Percentiles rank a stretch among this genome's conserved stretches.
phyloP scores from a whole-genome alignment of 2,113 vertebrate species.

The Panurus biarmicus region DNA sequence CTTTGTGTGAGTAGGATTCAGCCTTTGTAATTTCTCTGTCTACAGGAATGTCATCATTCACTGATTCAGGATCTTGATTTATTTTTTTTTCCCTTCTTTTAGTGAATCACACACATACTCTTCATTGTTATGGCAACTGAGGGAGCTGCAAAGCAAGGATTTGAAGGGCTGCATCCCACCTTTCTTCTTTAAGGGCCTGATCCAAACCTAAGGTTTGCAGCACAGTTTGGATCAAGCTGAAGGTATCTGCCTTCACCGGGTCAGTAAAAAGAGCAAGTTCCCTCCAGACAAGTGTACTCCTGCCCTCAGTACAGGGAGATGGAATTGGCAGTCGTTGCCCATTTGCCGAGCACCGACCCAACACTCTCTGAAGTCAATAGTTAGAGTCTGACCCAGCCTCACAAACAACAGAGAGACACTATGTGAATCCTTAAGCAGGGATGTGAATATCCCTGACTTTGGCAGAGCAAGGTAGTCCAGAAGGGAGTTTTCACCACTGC shows the following conservation, averaged over 20 bases:
- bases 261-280: neutral
- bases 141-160: conserved; percentile 30
- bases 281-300: neutral
- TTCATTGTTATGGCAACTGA: conserved; percentile 60
- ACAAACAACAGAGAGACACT: neutral
- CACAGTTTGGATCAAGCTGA: neutral
- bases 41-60: conserved; percentile 19
- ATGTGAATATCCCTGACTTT: neutral
- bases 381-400: conserved; percentile 23
- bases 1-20: neutral
- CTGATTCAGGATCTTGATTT: conserved; percentile 12
- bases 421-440: conserved; percentile 12
- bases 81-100: neutral
- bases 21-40: neutral
- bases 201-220: neutral
- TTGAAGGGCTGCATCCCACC: conserved; percentile 17
- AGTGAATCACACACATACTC: conserved; percentile 40
- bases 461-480: neutral
- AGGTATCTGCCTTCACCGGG: neutral
- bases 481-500: neutral
- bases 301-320: neutral
- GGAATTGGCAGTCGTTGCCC: neutral
- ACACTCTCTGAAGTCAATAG: conserved; percentile 23
- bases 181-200: conserved; percentile 2
- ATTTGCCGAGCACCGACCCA: conserved; percentile 9